Base-by-base conservation (phyloP, 2,113 vertebrate genomes). In the Stegastes partitus region DNA sequence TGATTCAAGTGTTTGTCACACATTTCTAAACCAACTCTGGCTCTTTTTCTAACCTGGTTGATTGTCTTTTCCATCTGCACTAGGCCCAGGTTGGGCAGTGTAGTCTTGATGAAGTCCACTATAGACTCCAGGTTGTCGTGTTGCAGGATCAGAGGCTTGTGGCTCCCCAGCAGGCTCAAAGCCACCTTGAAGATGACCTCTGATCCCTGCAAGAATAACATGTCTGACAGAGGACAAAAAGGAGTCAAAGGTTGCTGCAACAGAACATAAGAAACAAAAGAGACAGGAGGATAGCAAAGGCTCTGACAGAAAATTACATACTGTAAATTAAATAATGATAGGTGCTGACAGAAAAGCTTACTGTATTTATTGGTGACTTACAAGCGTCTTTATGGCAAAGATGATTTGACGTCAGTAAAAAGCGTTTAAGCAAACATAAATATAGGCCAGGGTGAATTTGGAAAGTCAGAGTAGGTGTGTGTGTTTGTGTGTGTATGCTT, bases 61-160 rank as follows among this genome's bases (percentile, higher is more conserved):
- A 98, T 98, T 64, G 97, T 99, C 91, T 98, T 98, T 89, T 99
- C 97, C 97, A 99, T 98, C 87, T 99, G 97, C 68, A 98, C 97
- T 87, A 98, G 93, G 58, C 97, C 96, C 80, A 99, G 82, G 89
- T 98, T 99, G 80, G 97, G 97, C 1, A 99, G 95, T 15, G 95
- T 97, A 83, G 90, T 97, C 93, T 99, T 99, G 88, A 98, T 97
- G 87, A 99, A 98, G 89, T 99, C 97, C 81, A 99, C 96, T 61
- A 98, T 98, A 53, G 96, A 96, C 94, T 99, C 97, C 80, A 99
- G 93, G 90, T 94, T 96, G 73, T 99, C 97, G 6, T 98, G 97
- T 70, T 98, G 97, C 78, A 99, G 94, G 90, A 98, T 98, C 90
- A 99, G 94, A 64, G 96, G 96, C 76, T 99, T 98, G 83, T 99